Evolutionary conservation across 2,888 invertebrate species (phyloP).

Genomic region (Cephus sareptanus): DNA sequence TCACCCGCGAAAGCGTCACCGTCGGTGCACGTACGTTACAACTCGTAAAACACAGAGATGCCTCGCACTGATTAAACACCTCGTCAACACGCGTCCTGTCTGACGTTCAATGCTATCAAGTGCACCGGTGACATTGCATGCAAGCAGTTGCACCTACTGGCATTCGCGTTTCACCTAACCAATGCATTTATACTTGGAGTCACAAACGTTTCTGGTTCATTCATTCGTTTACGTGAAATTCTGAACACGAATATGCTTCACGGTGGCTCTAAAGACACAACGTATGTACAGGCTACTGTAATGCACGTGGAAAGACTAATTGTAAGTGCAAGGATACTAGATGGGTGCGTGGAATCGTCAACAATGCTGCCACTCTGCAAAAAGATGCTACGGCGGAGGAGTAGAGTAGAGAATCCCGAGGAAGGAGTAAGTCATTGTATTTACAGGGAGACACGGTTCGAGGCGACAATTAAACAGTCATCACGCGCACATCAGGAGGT

Average conservation of each 20-base stretch:
- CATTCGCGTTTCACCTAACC: not conserved
- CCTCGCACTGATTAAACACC: slow-evolving; percentile 35
- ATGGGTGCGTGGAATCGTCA: not conserved
- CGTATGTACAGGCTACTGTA: not conserved
- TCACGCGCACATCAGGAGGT: not conserved
- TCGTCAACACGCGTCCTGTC: slow-evolving; percentile 29
- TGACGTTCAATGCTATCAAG: not conserved
- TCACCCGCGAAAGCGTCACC: not conserved
- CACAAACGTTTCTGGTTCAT: slow-evolving; percentile 9
- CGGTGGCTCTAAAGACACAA: not conserved
- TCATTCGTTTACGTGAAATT: not conserved
- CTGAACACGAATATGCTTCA: not conserved
- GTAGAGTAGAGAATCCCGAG: not conserved
- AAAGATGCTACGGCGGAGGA: not conserved
- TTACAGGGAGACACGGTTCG: not conserved
- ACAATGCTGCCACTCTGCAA: not conserved
- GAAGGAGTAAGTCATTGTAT: slow-evolving; percentile 6
- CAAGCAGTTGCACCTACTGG: not conserved
- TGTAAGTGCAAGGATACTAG: not conserved
- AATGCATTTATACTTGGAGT: slow-evolving; percentile 12
- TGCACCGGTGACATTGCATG: not conserved
- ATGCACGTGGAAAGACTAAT: too few species aligned
- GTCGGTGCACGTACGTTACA: not conserved
- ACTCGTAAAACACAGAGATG: slow-evolving; percentile 38
- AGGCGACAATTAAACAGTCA: slow-evolving; percentile 7